These are phyloP conservation scores for Caenorhabditis plicata DNA, from an alignment of 2,888 invertebrate species.

Conservation along the genomic window DNA sequence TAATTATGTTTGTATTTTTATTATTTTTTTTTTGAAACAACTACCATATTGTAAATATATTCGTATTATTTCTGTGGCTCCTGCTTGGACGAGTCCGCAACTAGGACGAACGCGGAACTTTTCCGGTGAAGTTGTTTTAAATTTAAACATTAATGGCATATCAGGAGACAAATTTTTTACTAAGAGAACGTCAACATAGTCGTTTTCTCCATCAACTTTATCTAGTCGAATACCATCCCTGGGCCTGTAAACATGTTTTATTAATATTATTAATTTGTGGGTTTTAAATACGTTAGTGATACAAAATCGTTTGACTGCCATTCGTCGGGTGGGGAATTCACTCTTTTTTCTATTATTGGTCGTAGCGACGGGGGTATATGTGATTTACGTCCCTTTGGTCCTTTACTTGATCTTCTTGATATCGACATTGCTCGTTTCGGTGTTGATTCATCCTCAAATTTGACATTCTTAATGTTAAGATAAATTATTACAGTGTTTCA, in stretches of 20 bases:
- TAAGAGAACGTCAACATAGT: constrained; percentile 46
- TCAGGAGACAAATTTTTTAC: constrained; percentile 42
- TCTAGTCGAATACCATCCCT: constrained; percentile 44
- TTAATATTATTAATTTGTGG: background rate
- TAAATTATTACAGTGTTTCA: background rate
- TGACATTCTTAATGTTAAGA: constrained; percentile 44
- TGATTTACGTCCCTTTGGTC: constrained; percentile 37
- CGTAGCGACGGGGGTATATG: constrained; percentile 34
- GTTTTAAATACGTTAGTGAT: constrained; percentile 27
- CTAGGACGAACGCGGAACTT: constrained; percentile 88
- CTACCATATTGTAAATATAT: constrained; percentile 55
- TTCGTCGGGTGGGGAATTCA: constrained; percentile 33
- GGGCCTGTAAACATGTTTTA: constrained; percentile 35
- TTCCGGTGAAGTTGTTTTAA: constrained; percentile 92
- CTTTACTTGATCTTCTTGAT: constrained; percentile 33
- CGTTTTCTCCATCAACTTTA: constrained; percentile 42
- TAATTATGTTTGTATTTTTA: constrained; percentile 2
- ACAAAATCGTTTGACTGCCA: constrained; percentile 36
- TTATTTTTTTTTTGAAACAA: background rate
- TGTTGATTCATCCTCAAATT: constrained; percentile 46
- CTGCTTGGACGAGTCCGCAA: constrained; percentile 45
- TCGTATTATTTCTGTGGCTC: constrained; percentile 45
- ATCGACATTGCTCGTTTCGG: constrained; percentile 38
- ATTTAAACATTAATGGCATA: constrained; percentile 69
- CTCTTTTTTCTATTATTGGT: constrained; percentile 40